Percentiles rank a stretch among this genome's conserved stretches.
Evolutionary conservation across 2,888 invertebrate genomes (phyloP).

Genomic region (Leucophenga maculata): DNA sequence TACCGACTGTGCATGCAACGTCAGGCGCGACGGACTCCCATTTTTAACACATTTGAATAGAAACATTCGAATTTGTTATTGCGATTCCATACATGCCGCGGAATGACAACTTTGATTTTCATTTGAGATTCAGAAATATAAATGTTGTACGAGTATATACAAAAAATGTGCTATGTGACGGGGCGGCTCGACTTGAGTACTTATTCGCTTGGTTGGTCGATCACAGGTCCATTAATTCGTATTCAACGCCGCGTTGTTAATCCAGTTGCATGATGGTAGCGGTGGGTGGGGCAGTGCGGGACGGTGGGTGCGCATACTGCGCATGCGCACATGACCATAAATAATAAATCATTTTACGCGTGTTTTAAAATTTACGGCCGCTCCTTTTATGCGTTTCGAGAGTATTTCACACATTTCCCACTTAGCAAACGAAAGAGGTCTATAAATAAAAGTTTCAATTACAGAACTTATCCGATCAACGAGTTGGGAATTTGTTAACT

Average conservation of each 20-base stretch:
- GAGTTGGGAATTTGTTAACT: too few species aligned
- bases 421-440: neutral
- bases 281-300: conserved; percentile 45
- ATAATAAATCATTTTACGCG: conserved; percentile 65
- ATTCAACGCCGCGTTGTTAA: conserved; percentile 47
- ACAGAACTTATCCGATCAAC: too few species aligned
- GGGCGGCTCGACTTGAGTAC: neutral
- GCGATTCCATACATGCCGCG: conserved; percentile 53
- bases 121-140: conserved; percentile 37
- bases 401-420: conserved; percentile 42
- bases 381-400: conserved; percentile 36
- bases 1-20: neutral
- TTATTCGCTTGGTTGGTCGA: conserved; percentile 1
- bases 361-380: conserved; percentile 53
- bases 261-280: conserved; percentile 12
- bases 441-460: too few species aligned
- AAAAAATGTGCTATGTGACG: conserved; percentile 11
- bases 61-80: conserved; percentile 33
- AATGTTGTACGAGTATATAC: neutral
- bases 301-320: conserved; percentile 32
- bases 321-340: conserved; percentile 46
- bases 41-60: conserved; percentile 51
- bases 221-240: conserved; percentile 48
- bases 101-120: conserved; percentile 56
- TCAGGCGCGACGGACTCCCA: conserved; percentile 42